Evolutionary conservation across 2,888 invertebrate genomes (phyloP).

Genomic region (Xylocampa areola): DNA sequence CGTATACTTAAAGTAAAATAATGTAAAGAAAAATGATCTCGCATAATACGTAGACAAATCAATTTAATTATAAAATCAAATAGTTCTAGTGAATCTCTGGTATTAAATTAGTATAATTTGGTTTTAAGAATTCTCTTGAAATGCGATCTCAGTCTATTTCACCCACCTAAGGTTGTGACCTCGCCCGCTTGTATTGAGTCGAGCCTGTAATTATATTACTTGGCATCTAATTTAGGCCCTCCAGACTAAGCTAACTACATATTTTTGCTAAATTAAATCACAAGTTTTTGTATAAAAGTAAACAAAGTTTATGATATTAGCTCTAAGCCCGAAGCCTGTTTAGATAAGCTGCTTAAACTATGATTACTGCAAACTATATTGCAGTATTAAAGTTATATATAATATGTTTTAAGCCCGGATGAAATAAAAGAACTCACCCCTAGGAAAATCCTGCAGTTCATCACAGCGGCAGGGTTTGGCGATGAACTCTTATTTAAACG

Average conservation of each 20-base stretch:
- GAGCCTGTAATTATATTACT: constrained; percentile 23
- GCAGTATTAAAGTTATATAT: too few species aligned
- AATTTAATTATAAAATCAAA: too few species aligned
- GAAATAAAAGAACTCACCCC: too few species aligned
- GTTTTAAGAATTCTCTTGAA: background rate
- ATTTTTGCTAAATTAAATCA: constrained; percentile 38
- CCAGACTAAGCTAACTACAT: constrained; percentile 9
- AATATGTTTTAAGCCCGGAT: too few species aligned
- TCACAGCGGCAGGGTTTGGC: too few species aligned
- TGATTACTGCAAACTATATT: constrained; percentile 2
- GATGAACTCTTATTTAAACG: too few species aligned
- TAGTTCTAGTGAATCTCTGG: background rate
- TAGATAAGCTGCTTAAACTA: constrained; percentile 11
- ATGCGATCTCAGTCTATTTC: background rate
- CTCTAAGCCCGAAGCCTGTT: constrained; percentile 4
- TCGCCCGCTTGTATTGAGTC: background rate
- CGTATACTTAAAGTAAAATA: too few species aligned
- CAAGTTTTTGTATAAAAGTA: constrained; percentile 13
- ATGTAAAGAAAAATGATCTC: too few species aligned
- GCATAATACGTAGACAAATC: too few species aligned
- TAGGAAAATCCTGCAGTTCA: too few species aligned
- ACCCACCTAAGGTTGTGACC: background rate
- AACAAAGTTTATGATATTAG: constrained; percentile 25
- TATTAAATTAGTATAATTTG: background rate
- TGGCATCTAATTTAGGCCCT: constrained; percentile 21